Evolutionary conservation across 1,140 invertebrate species (phyloP), one percentile per base, ranked within the genome.

Genomic region (Drosophila ficusphila): DNA sequence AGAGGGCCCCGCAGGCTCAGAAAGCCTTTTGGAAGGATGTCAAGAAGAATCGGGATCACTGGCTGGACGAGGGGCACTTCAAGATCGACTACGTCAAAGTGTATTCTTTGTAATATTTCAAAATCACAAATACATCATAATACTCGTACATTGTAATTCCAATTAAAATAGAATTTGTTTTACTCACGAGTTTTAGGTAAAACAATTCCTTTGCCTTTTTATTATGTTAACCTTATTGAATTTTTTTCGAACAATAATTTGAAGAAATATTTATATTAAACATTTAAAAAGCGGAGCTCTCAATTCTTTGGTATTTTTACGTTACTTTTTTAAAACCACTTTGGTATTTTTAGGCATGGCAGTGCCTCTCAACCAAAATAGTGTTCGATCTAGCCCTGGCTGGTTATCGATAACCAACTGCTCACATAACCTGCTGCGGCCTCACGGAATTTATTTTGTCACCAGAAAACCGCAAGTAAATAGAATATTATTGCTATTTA

Each of bases 371-470:
- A 14, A 16, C 6, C 12, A 46, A 14, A 9, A 2, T 12, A 23
- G 23, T 31, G 8, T 12, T 3, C 16, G 5, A 9, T 9, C 3
- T 12, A 27, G 21, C 46, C 12, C 23, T 29, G 7, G 5, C 8
- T 19, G 38, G 31, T 39, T 52, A 56, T 33, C 29, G 16, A 16
- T 14, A 41, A 41, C 23, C 36, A 18, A 16, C 36, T 83, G 81
- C 82, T 85, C 81, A 85, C 81, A 85, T 85, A 85, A 85, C 81
- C 81, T 79, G 72, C 62, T 76, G 76, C 68, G 51, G 68, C n/a
- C n/a, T n/a, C 48, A 25, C 11, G 14, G n/a, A 33, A 65, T 31
- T 44, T 46, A 39, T 74, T 65, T 73, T 29, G 77, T 64, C 48
- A 39, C 9, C 23, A 29, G 44, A 79, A 62, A 81, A 65, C 44